phyloP scores from a whole-genome alignment of 2,888 invertebrate genomes.

The Phortica magna region DNA sequence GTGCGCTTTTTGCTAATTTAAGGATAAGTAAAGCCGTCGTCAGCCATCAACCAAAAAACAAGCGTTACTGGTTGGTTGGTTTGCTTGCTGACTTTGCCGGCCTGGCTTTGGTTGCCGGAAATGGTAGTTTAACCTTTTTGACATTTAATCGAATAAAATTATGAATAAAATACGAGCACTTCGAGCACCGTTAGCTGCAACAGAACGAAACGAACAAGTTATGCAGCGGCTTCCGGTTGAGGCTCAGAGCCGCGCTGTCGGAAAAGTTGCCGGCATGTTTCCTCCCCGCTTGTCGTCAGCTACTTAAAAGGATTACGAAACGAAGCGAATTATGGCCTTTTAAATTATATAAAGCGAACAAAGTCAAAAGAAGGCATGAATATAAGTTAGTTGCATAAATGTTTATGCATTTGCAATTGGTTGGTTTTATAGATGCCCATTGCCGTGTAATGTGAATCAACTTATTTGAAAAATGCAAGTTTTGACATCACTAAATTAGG shows the following conservation, averaged over 20 bases:
- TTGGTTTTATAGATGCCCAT: no score
- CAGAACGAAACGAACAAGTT: neutral
- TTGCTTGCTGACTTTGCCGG: conserved; percentile 16
- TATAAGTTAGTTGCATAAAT: neutral
- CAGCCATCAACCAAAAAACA: no score
- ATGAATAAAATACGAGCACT: conserved; percentile 63
- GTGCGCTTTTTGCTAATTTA: conserved; percentile 73
- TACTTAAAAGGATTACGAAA: conserved; percentile 71
- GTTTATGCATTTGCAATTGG: conserved; percentile 10
- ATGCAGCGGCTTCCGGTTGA: neutral
- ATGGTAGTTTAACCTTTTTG: conserved; percentile 63
- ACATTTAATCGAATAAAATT: conserved; percentile 72
- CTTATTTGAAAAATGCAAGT: neutral
- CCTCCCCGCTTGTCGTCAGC: conserved; percentile 49
- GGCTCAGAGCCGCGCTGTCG: neutral
- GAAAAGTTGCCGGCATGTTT: neutral
- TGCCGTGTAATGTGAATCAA: no score
- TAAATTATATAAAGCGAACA: conserved; percentile 14
- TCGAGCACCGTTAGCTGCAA: neutral
- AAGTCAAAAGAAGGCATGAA: neutral
- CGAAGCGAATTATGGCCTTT: conserved; percentile 45
- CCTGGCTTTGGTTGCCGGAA: neutral
- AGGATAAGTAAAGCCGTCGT: conserved; percentile 55
- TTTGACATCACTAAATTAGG: conserved; percentile 32
- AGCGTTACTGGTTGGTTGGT: no score